phyloP scores from a whole-genome alignment of 2,113 vertebrate genomes.

The Bos indicus region DNA sequence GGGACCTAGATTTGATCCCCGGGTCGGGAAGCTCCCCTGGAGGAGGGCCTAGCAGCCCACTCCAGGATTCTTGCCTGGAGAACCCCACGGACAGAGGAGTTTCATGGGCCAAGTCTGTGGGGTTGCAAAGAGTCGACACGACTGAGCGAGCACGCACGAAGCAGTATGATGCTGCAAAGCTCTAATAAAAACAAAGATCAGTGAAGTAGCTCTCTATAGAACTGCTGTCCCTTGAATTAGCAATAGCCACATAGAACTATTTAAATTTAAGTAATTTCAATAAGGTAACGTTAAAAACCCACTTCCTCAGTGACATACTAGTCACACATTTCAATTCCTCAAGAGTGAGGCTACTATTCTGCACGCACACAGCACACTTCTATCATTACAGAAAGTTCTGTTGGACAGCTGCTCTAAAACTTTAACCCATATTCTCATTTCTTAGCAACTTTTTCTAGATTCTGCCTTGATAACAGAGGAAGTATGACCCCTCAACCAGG shows the following conservation, averaged over 20 bases:
- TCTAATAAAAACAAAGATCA: neutral
- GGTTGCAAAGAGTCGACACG: neutral
- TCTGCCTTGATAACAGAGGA: neutral
- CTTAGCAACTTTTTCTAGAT: neutral
- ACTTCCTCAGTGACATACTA: neutral
- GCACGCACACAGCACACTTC: neutral
- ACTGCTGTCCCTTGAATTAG: neutral
- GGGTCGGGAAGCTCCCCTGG: neutral
- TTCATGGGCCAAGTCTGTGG: neutral
- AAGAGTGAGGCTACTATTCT: neutral
- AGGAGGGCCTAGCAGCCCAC: neutral
- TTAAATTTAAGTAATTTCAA: neutral
- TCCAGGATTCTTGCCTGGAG: neutral
- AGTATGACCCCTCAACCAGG: neutral
- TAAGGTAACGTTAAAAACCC: neutral
- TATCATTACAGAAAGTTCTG: neutral
- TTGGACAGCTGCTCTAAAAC: neutral
- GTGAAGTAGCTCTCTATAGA: neutral
- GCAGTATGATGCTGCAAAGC: neutral
- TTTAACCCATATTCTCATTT: neutral
- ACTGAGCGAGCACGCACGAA: rapidly evolving
- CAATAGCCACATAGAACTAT: neutral
- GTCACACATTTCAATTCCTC: neutral
- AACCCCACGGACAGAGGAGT: neutral
- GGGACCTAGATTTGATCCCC: neutral